Percentiles rank a stretch among this genome's conserved stretches.
phyloP scores from a whole-genome alignment of 2,797 vertebrate species.

The Pipistrellus nathusii region DNA sequence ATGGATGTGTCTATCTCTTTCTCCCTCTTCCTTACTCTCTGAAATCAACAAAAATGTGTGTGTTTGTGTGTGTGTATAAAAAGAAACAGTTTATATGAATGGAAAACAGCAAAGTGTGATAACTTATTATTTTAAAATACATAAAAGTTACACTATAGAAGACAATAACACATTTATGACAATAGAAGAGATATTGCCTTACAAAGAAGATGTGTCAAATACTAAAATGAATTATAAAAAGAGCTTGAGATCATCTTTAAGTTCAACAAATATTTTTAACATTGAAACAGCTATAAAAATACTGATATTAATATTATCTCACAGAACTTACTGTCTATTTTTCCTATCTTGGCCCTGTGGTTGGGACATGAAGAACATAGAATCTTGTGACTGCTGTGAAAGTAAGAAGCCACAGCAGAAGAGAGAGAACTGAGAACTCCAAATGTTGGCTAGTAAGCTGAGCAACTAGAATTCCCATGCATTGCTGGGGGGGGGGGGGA shows the following conservation, averaged over 20 bases:
- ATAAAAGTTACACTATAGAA: not conserved
- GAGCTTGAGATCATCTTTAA: not conserved
- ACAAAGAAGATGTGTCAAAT: not conserved
- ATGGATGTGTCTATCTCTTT: too few species aligned
- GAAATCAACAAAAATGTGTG: too few species aligned
- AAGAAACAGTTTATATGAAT: not conserved
- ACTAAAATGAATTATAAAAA: not conserved
- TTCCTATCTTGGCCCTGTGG: not conserved
- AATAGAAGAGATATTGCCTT: not conserved
- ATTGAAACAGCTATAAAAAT: not conserved
- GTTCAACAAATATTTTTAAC: slow-evolving; percentile 28
- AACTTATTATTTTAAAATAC: not conserved
- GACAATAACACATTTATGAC: not conserved
- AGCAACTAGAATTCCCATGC: not conserved
- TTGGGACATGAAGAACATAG: not conserved
- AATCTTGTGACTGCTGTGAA: not conserved
- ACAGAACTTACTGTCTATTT: not conserved
- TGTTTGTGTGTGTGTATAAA: too few species aligned
- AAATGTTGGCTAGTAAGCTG: not conserved
- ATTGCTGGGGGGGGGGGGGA: not conserved
- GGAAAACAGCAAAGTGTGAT: not conserved
- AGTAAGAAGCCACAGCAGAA: not conserved
- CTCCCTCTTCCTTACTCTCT: too few species aligned
- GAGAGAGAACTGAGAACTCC: not conserved
- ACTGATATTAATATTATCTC: not conserved